These are phyloP conservation scores for Leptopterna dolabrata DNA, from an alignment of 2,888 invertebrate genomes.

Conservation along the genomic window DNA sequence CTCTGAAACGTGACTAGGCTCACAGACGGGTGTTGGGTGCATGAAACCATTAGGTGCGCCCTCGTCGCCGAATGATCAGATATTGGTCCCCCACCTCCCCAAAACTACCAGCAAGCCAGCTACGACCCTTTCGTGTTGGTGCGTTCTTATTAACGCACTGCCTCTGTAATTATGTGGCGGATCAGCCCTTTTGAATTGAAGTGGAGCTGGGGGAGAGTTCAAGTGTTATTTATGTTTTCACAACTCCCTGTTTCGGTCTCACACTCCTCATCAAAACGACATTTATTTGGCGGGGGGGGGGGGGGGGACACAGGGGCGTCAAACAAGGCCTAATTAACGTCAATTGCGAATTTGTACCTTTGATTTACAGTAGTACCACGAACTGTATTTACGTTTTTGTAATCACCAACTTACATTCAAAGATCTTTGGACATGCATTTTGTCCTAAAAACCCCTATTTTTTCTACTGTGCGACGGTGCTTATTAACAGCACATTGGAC, in stretches of 20 bases:
- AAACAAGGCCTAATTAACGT: too few species aligned
- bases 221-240: not conserved
- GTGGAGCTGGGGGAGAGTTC: not conserved
- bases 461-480: too few species aligned
- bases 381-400: too few species aligned
- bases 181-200: not conserved
- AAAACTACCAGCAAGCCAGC: too few species aligned
- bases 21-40: not conserved
- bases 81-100: not conserved
- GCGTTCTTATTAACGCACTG: not conserved
- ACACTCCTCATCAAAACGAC: not conserved
- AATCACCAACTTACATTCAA: too few species aligned
- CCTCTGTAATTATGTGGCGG: not conserved
- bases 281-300: not conserved
- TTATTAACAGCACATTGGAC: too few species aligned
- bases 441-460: too few species aligned
- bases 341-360: too few species aligned
- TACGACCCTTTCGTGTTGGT: not conserved
- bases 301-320: not conserved
- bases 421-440: too few species aligned
- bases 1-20: not conserved
- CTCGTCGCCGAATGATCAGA: not conserved
- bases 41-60: not conserved
- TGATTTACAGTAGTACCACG: too few species aligned
- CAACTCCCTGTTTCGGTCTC: not conserved